A percentile compares a stretch with the other conserved stretches of the same genome.
Conservation (phyloP, 2,113 vertebrate genomes). For the Verasper variegatus region DNA sequence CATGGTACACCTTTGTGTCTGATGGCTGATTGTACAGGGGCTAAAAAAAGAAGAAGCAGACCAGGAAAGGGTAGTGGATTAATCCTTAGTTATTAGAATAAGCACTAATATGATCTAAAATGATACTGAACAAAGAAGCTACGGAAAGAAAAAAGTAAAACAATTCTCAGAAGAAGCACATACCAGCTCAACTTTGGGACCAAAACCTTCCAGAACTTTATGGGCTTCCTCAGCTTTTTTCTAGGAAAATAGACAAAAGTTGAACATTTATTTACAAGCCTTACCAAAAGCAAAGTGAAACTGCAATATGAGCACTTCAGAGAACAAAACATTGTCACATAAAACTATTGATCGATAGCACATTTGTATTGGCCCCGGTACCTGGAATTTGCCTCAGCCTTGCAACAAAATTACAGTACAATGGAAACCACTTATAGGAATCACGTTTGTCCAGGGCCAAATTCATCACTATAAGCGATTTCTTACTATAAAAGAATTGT, state of each 20-base stretch:
- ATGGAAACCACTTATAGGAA: too few species aligned
- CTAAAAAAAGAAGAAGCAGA: slow-evolving; percentile 66
- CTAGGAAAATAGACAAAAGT: slow-evolving; percentile 73
- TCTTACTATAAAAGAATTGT: too few species aligned
- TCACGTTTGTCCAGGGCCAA: too few species aligned
- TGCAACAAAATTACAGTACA: too few species aligned
- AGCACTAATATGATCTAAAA: slow-evolving; percentile 12
- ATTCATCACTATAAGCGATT: too few species aligned
- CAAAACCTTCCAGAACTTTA: slow-evolving; percentile 97
- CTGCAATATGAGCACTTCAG: neutral
- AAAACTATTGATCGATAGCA: too few species aligned
- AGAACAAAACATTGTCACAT: neutral
- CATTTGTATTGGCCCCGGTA: too few species aligned
- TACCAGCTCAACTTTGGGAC: slow-evolving; percentile 98
- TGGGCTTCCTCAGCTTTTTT: slow-evolving; percentile 99
- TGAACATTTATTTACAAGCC: neutral
- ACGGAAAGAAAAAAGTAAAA: neutral
- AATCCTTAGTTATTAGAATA: slow-evolving; percentile 40
- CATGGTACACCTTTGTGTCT: slow-evolving; percentile 99
- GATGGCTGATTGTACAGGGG: slow-evolving; percentile 98
- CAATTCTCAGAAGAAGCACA: slow-evolving; percentile 61
- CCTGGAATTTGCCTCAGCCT: too few species aligned
- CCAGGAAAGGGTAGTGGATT: slow-evolving; percentile 30
- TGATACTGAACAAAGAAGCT: neutral
- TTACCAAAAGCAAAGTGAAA: neutral